phyloP scores from a whole-genome alignment of 37 sponge, comb jelly and placozoan species.

The Crambe crambe region DNA sequence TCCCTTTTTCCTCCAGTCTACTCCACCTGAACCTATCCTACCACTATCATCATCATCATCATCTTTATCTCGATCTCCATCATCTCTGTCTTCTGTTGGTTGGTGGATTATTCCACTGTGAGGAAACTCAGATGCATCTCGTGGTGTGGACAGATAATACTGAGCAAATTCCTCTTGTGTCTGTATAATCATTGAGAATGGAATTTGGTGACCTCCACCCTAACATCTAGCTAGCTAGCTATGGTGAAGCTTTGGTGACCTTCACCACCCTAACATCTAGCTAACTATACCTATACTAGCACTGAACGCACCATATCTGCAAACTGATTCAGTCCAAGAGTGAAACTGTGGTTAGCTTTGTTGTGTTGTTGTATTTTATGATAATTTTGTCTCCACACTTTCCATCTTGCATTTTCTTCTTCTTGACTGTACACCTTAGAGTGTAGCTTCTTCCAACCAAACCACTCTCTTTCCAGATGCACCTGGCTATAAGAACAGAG shows the following conservation, averaged over 20 bases:
- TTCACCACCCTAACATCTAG: not conserved
- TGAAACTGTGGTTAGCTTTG: slow-evolving; percentile 43
- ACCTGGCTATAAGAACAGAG: not conserved
- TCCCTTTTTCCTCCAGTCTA: slow-evolving; percentile 70
- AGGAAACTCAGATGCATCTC: slow-evolving; percentile 16
- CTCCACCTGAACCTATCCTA: not conserved
- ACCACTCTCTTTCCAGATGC: slow-evolving; percentile 34
- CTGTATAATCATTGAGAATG: no score
- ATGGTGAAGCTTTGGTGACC: no score
- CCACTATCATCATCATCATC: not conserved
- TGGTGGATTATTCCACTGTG: slow-evolving; percentile 5
- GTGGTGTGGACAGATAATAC: slow-evolving; percentile 41
- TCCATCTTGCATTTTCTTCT: slow-evolving; percentile 33
- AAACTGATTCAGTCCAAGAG: slow-evolving; percentile 66
- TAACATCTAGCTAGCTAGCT: not conserved
- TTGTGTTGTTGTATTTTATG: slow-evolving; percentile 57
- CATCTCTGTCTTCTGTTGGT: not conserved
- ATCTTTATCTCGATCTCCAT: not conserved
- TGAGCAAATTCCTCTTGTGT: slow-evolving; percentile 59
- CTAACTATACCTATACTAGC: no score
- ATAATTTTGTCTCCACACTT: slow-evolving; percentile 63
- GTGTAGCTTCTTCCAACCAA: slow-evolving; percentile 57
- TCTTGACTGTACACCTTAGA: slow-evolving; percentile 37
- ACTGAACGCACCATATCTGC: slow-evolving; percentile 72
- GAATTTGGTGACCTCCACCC: not conserved